phyloP scores from a whole-genome alignment of 2,113 vertebrate genomes.

The Danionella cerebrum region DNA sequence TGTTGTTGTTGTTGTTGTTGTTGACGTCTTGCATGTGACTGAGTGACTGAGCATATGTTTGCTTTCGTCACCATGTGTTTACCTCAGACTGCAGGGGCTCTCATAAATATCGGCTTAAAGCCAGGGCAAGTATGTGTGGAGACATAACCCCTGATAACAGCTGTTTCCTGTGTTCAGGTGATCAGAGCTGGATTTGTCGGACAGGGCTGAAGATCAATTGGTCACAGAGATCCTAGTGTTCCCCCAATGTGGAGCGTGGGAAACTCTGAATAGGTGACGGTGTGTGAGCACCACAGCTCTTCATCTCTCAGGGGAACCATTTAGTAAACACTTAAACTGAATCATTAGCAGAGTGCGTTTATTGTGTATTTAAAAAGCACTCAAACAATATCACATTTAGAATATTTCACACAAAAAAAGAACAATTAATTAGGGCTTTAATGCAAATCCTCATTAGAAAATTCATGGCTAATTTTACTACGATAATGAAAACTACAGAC shows the following conservation, averaged over 20 bases:
- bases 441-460: no score
- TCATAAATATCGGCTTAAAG: constrained; percentile 19
- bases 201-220: constrained; percentile 64
- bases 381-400: no score
- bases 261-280: constrained; percentile 36
- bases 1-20: not conserved
- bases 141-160: constrained; percentile 44
- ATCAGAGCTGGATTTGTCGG: constrained; percentile 62
- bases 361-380: no score
- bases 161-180: constrained; percentile 63
- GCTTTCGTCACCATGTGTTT: constrained; percentile 25
- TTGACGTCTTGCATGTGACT: constrained; percentile 1
- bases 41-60: constrained; percentile 32
- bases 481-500: no score
- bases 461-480: no score
- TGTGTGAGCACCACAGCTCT: not conserved
- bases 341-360: not conserved
- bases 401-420: no score
- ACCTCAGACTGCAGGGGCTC: constrained; percentile 14
- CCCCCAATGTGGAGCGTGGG: constrained; percentile 53
- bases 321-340: not conserved
- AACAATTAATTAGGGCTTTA: no score
- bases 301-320: not conserved
- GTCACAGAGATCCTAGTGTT: constrained; percentile 63
- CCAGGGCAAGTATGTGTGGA: not conserved